A percentile compares a stretch with the other conserved stretches of the same genome.
Evolutionary conservation across 2,888 invertebrate species (phyloP).

Genomic region (Athripsodes cinereus): DNA sequence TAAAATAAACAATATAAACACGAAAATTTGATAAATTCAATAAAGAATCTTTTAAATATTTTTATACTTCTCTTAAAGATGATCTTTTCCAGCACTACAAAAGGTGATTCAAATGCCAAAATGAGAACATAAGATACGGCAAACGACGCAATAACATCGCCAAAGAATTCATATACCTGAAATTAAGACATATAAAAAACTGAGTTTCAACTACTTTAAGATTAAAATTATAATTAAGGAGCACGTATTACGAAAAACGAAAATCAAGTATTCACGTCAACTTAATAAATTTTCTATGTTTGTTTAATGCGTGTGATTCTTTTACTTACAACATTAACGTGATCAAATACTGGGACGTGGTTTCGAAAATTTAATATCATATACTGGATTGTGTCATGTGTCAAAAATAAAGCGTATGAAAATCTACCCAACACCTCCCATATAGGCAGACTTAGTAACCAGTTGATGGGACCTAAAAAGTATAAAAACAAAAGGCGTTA

Average conservation of each 20-base stretch:
- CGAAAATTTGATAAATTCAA: no score
- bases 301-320: no score
- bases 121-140: neutral
- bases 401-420: conserved; percentile 50
- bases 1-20: no score
- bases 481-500: no score
- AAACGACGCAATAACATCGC: neutral
- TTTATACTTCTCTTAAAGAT: conserved; percentile 11
- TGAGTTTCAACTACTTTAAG: no score
- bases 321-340: conserved; percentile 4
- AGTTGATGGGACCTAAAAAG: conserved; percentile 48
- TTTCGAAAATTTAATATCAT: neutral
- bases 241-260: no score
- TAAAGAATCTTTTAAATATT: no score
- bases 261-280: no score
- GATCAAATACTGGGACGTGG: neutral
- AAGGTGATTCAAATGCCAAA: conserved; percentile 12
- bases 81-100: conserved; percentile 8
- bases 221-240: neutral
- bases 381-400: conserved; percentile 40
- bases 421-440: conserved; percentile 50
- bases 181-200: neutral
- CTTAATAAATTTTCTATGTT: no score
- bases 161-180: neutral
- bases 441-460: conserved; percentile 44